Percentiles rank a stretch among this genome's conserved stretches.
Conservation (phyloP, 2,797 vertebrate genomes). For the Euthynnus affinis region DNA sequence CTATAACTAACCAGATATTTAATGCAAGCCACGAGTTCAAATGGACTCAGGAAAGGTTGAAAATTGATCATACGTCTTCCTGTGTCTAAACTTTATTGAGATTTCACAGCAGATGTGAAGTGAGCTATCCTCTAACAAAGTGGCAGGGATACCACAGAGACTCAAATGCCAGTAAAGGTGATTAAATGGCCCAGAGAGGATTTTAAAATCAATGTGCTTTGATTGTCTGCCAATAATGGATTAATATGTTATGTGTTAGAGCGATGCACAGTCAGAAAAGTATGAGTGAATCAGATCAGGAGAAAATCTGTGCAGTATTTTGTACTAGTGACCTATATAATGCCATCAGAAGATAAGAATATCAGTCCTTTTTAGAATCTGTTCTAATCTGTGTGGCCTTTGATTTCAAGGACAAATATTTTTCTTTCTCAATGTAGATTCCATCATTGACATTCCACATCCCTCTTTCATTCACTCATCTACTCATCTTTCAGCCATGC, state of each 20-base stretch:
- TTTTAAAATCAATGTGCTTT: conserved; percentile 71
- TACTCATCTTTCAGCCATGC: conserved; percentile 23
- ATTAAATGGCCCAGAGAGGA: conserved; percentile 64
- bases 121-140: conserved; percentile 36
- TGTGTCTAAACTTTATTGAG: neutral
- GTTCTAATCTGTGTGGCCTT: neutral
- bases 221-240: conserved; percentile 62
- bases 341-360: conserved; percentile 17
- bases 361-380: neutral
- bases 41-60: neutral
- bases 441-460: neutral
- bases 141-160: conserved; percentile 19
- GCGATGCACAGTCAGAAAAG: conserved; percentile 20
- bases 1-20: conserved; percentile 8
- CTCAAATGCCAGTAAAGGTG: conserved; percentile 40
- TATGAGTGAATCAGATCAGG: conserved; percentile 8
- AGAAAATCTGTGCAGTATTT: conserved; percentile 4
- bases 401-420: conserved; percentile 4
- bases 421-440: neutral
- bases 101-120: neutral
- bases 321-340: neutral
- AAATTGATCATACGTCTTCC: neutral
- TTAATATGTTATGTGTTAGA: conserved; percentile 37
- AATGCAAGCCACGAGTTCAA: neutral
- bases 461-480: conserved; percentile 31